Evolutionary conservation across 2,113 vertebrate species (phyloP).

Genomic region (Fregetta grallaria): DNA sequence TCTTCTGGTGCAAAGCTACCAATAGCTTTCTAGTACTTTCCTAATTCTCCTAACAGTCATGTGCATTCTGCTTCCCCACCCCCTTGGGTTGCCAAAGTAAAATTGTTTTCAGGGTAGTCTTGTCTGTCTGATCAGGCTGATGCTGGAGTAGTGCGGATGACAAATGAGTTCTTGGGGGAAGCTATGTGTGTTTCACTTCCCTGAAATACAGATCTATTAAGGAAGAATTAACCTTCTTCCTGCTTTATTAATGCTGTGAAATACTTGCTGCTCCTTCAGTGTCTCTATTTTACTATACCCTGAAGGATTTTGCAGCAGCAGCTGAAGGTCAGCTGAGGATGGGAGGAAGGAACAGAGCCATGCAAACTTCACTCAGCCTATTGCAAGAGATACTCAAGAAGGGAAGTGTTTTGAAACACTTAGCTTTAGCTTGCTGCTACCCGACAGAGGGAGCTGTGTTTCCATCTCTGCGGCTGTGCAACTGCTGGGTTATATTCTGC

Average conservation of each 20-base stretch:
- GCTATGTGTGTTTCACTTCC: background rate
- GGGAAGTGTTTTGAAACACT: background rate
- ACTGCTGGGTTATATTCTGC: background rate
- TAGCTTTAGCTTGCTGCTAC: background rate
- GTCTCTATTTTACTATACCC: background rate
- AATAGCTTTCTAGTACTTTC: background rate
- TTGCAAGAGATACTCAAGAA: background rate
- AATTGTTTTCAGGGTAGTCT: background rate
- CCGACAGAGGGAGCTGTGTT: conserved; percentile 18
- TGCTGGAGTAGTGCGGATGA: background rate
- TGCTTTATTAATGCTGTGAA: background rate
- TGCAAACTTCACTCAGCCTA: background rate
- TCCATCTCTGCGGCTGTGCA: background rate
- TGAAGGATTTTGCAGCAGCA: background rate
- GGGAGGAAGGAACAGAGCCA: background rate
- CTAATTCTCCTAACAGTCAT: background rate
- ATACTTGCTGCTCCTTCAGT: background rate
- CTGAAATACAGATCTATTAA: background rate
- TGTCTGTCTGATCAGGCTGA: background rate
- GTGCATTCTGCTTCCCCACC: background rate
- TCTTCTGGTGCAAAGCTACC: background rate
- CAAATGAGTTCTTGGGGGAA: background rate
- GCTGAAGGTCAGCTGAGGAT: background rate
- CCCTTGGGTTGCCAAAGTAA: background rate
- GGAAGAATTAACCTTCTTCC: background rate